Base-by-base conservation (phyloP, 2,888 invertebrate species). In the Anthoptus insignis region DNA sequence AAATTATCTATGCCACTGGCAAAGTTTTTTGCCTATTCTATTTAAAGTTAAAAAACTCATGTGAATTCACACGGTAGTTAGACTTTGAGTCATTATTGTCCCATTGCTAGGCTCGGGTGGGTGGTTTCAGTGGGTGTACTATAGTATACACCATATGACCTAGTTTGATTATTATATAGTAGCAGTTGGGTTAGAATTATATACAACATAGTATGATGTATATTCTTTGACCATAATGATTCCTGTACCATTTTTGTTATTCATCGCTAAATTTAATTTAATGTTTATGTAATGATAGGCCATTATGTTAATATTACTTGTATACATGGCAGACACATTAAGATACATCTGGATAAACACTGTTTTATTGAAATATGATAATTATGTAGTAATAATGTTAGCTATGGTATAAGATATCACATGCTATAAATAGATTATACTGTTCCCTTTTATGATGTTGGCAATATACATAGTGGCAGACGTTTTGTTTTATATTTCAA, bases 361-460 rank as follows among this genome's bases (percentile, higher is more conserved):
- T 37, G n/a, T 42, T 16, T 19, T 47, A 47, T 47, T 45, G 21
- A 45, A 47, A 22, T 45, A 21, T 14, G 14, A 37, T 37, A 37
- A 37, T 45, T 42, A 29, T 45, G 45, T 57, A 57, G 57, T 47
- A 47, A 45, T 45, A 45, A 19, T 14, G 29, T 45, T 57, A 52
- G 57, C n/a, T 29, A 45, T 45, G 21, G 21, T 19, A 11, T 45
- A 57, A 57, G 24, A 45, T 45, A 39, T 59, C 34, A 52, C 39
- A 27, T 39, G 22, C 59, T 59, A 59, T 59, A 39, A 59, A 59
- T 52, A 52, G 37, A 32, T 8, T 52, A 21, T 39, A 39, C 13
- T 2, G 39, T 59, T 50, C 50, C 50, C 47, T 9, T 8, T 19
- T 14, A 2, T 19, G 19, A 42, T 19, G 19, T 42, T 42, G n/a